Base-by-base conservation (phyloP, 2,113 vertebrate genomes). In the Lamprologus callipterus region DNA sequence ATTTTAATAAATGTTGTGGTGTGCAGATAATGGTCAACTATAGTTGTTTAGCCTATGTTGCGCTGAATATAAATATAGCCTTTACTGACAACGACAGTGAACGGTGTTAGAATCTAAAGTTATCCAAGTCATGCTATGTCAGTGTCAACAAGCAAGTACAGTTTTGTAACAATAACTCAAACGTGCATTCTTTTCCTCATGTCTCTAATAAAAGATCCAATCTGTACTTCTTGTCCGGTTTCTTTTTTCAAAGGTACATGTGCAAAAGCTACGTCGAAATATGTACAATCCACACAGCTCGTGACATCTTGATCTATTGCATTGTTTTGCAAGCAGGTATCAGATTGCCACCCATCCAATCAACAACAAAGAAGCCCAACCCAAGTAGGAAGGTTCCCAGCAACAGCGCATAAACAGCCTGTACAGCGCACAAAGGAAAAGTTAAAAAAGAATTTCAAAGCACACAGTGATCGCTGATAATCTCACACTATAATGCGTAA, bases 131-230 rank as follows among this genome's bases (percentile, higher is more conserved):
- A 88, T 89, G 88, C 91, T 93, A 90, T 80, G 78, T 84, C 63
- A 89, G 33, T 83, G 19, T 79, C 51, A 75, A 84, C 9, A 57
- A 87, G 85, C 21, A 73, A 83, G 80, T 89, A 12, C 83, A 89
- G 88, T 94, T 95, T 96, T 94, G 89, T 95, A 91, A 94, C 81
- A 93, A 88, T 80, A 58, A 88, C 73, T 91, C 23, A 81, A 68
- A 86, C 28, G 31, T 88, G 40, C 92, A 85, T 65, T 88, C 55
- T 86, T 78, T 91, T 75, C 91, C 49, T 88, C 65, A 88, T 75
- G 47, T 87, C 79, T 81, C 21, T 16, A 93, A 92, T 92, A 92
- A 95, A 96, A 86, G 9, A 79, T 81, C 17, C 42, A 85, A 28
- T 82, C 47, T 79, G 47, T 70, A 49, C 49, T 17, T 42, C 3